Base-by-base conservation (phyloP, 2,113 vertebrate genomes). In the Spilogale gracilis region DNA sequence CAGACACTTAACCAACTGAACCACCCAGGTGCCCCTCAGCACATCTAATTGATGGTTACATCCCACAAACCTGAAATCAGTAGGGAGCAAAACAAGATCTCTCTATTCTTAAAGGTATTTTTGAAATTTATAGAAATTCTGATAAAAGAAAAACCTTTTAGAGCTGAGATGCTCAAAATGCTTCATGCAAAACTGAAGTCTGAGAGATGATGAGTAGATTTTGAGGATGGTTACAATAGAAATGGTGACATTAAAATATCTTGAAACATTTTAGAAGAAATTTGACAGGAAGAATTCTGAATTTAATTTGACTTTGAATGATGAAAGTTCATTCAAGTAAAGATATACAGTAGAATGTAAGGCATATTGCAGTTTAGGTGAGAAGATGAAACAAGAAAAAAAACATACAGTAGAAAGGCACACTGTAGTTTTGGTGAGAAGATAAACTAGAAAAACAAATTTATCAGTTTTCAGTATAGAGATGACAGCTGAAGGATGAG, bases 401-500 rank as follows among this genome's bases (percentile, higher is more conserved):
- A 82, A 85, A 83, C 56, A 11, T 30, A 52, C 13, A 71, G 21
- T n/a, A 32, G 9, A 71, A 79, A 96, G 30, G 4, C 3, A 74
- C 56, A 25, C 6, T 73, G 4, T 23, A 89, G 4, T 48, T 92
- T 85, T 80, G 7, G 14, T 81, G 45, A 69, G 9, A 61, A 86
- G 13, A 54, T 86, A 95, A 95, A 56, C 12, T 48, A 89, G 32
- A 81, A 81, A 92, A 97, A 85, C 4, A 78, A 84, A 56, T 48
- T 69, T 74, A 78, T n/a, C 45, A 78, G 32, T 60, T 87, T 94
- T 95, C 48, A 84, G 61, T 38, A 61, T 60, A 82, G 27, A 71
- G 8, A 79, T 82, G 74, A 96, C 85, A 97, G 56, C 5, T 85
- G 82, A 95, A 85, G 79, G 71, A 71, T 91, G 79, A 63, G 16